Base-by-base conservation (phyloP, 2,888 invertebrate genomes). In the Hyposoter dolosus region DNA sequence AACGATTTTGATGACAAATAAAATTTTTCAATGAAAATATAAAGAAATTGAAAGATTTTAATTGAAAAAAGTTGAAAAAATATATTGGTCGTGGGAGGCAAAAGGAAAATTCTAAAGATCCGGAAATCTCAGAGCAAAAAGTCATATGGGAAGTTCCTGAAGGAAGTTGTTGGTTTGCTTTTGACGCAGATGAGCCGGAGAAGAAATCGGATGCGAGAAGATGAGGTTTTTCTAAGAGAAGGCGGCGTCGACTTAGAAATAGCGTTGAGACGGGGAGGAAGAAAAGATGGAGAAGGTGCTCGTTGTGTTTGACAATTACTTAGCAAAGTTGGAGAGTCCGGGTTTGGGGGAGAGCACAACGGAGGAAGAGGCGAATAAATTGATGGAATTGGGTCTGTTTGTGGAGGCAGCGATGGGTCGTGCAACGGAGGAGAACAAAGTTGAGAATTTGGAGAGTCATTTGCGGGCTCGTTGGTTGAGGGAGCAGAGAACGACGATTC, bases 401-500 rank as follows among this genome's bases (percentile, higher is more conserved):
- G 92, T 96, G 43, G 96, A 96, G 91, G 95, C 94, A 86, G 94
- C 95, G 82, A 91, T 96, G 9, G 92, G 93, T 72, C 95, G 94
- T 90, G 93, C 96, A 1, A 71, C 85, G 50, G 81, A 90, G 28
- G 88, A 91, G 45, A 94, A 95, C 84, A 94, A 94, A 85, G 93
- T 93, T 45, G 91, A 92, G 68, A 89, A 94, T 47, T 93, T 95
- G 56, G 93, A 95, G 87, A 91, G 94, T 92, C 92, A 95, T 93
- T 88, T 95, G 93, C 88, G 92, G 91, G 77, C 95, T 90, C 93
- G 95, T 94, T 77, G 95, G 93, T 89, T 91, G 0, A 43, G 28
- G 82, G 85, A 88, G 15, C 90, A 92, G 47, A 91, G 90, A 85
- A 90, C 87, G 19, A 76, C 84, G 60, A 69, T 86, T 4, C 93